A percentile compares a stretch with the other conserved stretches of the same genome.
Evolutionary conservation across 1,140 invertebrate genomes (phyloP).

Genomic region (Nilaparvata lugens): DNA sequence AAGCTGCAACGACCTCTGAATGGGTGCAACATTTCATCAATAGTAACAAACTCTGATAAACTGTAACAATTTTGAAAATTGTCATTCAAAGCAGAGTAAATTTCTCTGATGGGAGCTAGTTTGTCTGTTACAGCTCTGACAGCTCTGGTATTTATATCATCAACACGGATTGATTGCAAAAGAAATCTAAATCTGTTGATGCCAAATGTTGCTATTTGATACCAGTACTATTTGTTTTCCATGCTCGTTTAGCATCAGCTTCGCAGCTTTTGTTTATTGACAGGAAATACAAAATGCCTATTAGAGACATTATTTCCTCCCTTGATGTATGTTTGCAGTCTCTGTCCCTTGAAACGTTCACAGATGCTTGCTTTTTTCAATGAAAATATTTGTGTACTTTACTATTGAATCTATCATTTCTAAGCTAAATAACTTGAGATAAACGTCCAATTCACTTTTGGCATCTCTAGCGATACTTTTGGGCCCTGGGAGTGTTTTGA

Average conservation of each 20-base stretch:
- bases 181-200: constrained; percentile 30
- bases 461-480: not conserved
- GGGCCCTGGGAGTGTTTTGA: not conserved
- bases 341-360: not conserved
- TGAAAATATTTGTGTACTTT: constrained; percentile 13
- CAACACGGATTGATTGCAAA: constrained; percentile 27
- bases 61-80: constrained; percentile 26
- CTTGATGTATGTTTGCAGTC: constrained; percentile 1
- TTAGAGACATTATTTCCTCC: constrained; percentile 2
- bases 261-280: constrained; percentile 1
- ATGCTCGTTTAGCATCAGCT: constrained; percentile 27
- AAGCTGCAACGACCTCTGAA: constrained; percentile 33
- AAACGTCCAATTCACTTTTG: constrained; percentile 1
- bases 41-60: constrained; percentile 27
- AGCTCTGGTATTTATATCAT: constrained; percentile 24
- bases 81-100: constrained; percentile 26
- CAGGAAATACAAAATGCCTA: constrained; percentile 13
- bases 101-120: constrained; percentile 28
- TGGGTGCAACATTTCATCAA: constrained; percentile 34
- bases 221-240: constrained; percentile 28
- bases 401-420: constrained; percentile 3
- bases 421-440: not conserved
- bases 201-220: constrained; percentile 26
- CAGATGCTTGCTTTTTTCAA: constrained; percentile 6
- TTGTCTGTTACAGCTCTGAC: constrained; percentile 25